phyloP scores from a whole-genome alignment of 1,140 invertebrate genomes.

The Pseudoatta argentina region DNA sequence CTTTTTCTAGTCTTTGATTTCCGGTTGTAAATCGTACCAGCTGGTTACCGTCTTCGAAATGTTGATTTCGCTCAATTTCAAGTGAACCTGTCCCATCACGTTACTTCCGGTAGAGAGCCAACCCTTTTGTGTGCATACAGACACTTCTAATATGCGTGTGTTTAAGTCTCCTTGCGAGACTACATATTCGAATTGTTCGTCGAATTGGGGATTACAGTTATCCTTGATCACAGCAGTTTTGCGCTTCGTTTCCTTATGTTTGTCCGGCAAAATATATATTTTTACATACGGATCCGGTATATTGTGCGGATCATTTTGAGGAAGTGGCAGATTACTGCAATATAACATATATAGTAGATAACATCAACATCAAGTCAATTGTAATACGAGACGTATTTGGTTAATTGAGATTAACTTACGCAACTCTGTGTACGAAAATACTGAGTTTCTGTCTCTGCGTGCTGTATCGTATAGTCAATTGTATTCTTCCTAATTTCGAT shows the following conservation, averaged over 20 bases:
- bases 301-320: conserved; percentile 92
- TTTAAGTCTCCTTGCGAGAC: conserved; percentile 92
- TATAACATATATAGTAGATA: conserved; percentile 16
- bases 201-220: conserved; percentile 95
- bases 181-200: conserved; percentile 95
- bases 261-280: conserved; percentile 95
- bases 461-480: conserved; percentile 95
- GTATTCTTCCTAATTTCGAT: conserved; percentile 92
- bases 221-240: conserved; percentile 96
- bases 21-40: conserved; percentile 91
- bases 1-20: conserved; percentile 83
- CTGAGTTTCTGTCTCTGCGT: conserved; percentile 92
- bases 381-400: background rate
- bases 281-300: conserved; percentile 98
- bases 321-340: conserved; percentile 92
- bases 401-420: conserved; percentile 88
- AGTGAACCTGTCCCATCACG: conserved; percentile 92
- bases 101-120: conserved; percentile 92
- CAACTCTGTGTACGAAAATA: conserved; percentile 95
- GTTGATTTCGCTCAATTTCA: conserved; percentile 90
- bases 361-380: background rate
- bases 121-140: conserved; percentile 94
- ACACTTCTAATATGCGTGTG: conserved; percentile 91
- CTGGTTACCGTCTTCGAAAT: conserved; percentile 88
- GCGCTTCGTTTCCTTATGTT: conserved; percentile 94